Evolutionary conservation across 2,113 vertebrate genomes (phyloP).

Genomic region (Raja brachyura): DNA sequence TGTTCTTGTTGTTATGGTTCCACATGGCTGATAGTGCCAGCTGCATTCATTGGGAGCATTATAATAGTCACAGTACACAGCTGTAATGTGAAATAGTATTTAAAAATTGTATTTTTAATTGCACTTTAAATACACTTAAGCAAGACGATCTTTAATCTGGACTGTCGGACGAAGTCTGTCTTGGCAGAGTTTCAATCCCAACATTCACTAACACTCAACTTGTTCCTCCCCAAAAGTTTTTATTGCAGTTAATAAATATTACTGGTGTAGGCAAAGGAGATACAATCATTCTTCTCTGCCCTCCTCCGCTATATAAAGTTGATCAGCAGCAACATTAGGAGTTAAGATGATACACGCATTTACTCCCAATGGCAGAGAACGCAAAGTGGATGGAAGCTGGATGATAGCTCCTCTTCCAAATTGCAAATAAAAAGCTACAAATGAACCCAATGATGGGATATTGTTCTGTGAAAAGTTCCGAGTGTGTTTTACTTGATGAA

Average conservation of each 20-base stretch:
- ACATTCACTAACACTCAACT: neutral
- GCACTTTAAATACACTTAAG: neutral
- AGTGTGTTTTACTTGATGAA: neutral
- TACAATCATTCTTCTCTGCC: neutral
- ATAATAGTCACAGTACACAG: conserved; percentile 77
- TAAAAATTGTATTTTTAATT: neutral
- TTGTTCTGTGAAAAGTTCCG: neutral
- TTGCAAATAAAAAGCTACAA: neutral
- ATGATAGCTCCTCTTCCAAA: neutral
- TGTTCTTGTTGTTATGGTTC: conserved; percentile 53
- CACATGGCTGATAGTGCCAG: conserved; percentile 78
- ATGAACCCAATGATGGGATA: neutral
- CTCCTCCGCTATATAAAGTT: neutral
- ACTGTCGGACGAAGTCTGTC: neutral
- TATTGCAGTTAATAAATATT: neutral
- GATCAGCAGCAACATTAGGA: neutral
- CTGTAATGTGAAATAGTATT: conserved; percentile 46
- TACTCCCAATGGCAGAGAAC: neutral
- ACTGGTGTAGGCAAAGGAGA: neutral
- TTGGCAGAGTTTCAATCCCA: neutral
- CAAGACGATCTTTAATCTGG: neutral
- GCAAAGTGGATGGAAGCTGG: neutral
- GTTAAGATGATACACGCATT: neutral
- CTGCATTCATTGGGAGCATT: conserved; percentile 59
- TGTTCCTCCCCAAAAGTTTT: neutral